Evolutionary conservation across 1,140 invertebrate genomes (phyloP).

Genomic region (Camponotus pennsylvanicus): DNA sequence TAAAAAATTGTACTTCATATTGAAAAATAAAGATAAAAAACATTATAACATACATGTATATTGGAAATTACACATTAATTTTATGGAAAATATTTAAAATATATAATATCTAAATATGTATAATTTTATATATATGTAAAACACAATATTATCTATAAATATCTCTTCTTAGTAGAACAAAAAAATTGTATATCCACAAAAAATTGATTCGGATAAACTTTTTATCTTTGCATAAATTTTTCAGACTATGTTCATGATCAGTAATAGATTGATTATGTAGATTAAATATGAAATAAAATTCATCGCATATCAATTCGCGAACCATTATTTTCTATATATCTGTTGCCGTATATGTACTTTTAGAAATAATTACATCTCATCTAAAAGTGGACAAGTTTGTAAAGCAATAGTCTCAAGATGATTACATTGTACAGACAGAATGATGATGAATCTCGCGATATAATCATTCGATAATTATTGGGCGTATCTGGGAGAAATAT

Average conservation of each 20-base stretch:
- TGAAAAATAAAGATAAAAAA: too few species aligned
- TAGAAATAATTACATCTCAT: background rate
- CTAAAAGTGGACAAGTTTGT: background rate
- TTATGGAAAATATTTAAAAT: too few species aligned
- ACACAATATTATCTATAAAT: too few species aligned
- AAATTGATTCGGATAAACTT: too few species aligned
- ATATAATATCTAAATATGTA: too few species aligned
- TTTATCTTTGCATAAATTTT: too few species aligned
- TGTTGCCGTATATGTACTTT: background rate
- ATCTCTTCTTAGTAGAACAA: too few species aligned
- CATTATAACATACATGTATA: too few species aligned
- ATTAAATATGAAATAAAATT: background rate
- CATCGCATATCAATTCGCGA: background rate
- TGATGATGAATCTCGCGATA: background rate
- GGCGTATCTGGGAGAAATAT: background rate
- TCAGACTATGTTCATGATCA: background rate
- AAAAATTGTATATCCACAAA: too few species aligned
- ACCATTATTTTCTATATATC: background rate
- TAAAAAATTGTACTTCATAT: too few species aligned
- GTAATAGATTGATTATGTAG: background rate
- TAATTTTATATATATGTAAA: too few species aligned
- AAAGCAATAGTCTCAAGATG: background rate
- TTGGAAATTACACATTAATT: too few species aligned
- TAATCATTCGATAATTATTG: conserved; percentile 7
- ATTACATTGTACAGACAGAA: background rate